Evolutionary conservation across 2,797 vertebrate species (phyloP), one percentile per base, ranked within the genome.

Genomic region (Apogon talboti): DNA sequence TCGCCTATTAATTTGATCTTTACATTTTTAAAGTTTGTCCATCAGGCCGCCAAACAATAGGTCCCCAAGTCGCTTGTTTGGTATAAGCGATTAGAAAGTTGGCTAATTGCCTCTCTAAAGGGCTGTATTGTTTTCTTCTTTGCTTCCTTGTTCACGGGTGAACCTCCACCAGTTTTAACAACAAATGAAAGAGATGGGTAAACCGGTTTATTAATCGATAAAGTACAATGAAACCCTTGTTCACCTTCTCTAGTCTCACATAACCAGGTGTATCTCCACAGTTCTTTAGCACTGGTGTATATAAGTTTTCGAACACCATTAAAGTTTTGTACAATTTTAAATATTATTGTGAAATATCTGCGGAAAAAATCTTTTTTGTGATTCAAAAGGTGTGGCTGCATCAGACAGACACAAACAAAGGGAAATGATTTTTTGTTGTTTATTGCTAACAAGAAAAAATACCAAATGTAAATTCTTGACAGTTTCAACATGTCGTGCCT

Each of bases 21-120:
- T 84, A 88, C 79, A 88, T 91, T 91, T 93, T 87, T 80, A 82
- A 92, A 89, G 83, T 93, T 91, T 91, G 87, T 87, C 90, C 88
- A 90, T 91, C 91, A 87, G 84, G 70, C 84, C 52, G 46, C 71
- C 74, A 81, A 90, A 87, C 85, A 82, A 79, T 63, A 66, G 59
- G 49, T 83, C 74, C 71, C 79, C 64, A 52, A 71, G 78, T 83
- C 37, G 59, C 76, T 28, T 76, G 57, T 69, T 88, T 79, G 83
- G 66, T 57, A 38, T 80, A 83, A 89, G 76, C 79, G 79, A 87
- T 87, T 89, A 88, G 83, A 89, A 82, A 83, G 71, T 82, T 84
- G 84, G 76, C 76, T 91, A 92, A 92, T 88, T 91, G 82, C 74
- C 75, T 81, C 87, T 87, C 82, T 76, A 67, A 83, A 89, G 84